Percentiles rank a stretch among this genome's conserved stretches.
Conservation (phyloP, 2,888 invertebrate species). For the Melanostoma scalare region DNA sequence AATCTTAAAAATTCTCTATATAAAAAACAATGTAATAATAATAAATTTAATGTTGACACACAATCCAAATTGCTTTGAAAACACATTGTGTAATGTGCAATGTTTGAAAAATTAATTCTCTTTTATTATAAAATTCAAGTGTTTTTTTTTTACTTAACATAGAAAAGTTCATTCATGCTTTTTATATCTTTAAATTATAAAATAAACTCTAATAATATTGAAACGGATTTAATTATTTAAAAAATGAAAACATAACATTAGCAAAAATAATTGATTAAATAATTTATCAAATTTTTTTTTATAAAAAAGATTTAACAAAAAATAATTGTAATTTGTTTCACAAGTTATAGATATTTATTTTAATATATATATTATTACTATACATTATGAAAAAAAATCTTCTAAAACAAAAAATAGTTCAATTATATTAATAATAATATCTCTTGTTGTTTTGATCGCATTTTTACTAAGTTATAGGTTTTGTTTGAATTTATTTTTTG, state of each 20-base stretch:
- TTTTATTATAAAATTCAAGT: too few relatives aligned
- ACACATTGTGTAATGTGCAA: conserved; percentile 3
- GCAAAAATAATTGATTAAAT: conserved; percentile 49
- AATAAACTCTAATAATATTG: conserved; percentile 8
- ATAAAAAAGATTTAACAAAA: conserved; percentile 62
- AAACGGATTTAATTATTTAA: not conserved
- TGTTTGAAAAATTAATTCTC: too few relatives aligned
- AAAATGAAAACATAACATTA: conserved; percentile 52
- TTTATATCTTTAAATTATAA: not conserved
- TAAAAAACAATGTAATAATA: not conserved
- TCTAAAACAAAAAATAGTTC: conserved; percentile 39
- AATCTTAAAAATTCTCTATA: too few relatives aligned
- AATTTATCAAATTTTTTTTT: conserved; percentile 47
- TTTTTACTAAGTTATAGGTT: conserved; percentile 22
- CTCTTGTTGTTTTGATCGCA: conserved; percentile 29
- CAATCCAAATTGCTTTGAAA: conserved; percentile 12
- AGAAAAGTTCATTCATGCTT: not conserved
- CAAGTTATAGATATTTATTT: conserved; percentile 49
- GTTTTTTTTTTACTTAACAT: not conserved
- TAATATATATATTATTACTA: conserved; percentile 16
- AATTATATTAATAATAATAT: conserved; percentile 36
- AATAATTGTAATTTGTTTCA: conserved; percentile 59
- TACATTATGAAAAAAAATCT: conserved; percentile 46
- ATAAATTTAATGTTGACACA: conserved; percentile 6
- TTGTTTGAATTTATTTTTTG: conserved; percentile 13